Conservation (phyloP, 37 sponge, comb jelly and placozoan genomes). For the Halisarca cf. caerulea region DNA sequence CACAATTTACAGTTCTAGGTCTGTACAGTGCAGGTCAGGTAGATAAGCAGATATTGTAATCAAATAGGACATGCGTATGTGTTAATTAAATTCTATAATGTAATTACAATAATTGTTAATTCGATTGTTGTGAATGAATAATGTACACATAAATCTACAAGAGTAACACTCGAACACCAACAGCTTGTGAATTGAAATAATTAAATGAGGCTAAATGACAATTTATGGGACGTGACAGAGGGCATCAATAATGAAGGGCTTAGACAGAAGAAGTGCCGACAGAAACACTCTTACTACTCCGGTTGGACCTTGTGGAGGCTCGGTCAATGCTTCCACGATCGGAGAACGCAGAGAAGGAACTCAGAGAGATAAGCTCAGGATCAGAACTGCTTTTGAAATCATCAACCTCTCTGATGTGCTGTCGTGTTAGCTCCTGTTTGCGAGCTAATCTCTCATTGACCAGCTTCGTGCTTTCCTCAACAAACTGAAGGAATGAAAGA, state of each 20-base stretch:
- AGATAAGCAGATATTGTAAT: too few relatives aligned
- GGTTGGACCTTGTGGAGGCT: slow-evolving; percentile 7
- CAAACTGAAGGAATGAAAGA: slow-evolving; percentile 65
- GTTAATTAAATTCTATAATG: too few relatives aligned
- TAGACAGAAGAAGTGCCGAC: slow-evolving; percentile 29
- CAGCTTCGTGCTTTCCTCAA: slow-evolving; percentile 86
- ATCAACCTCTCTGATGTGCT: slow-evolving; percentile 72
- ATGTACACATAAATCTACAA: too few relatives aligned
- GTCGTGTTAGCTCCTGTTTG: slow-evolving; percentile 78
- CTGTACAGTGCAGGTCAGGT: too few relatives aligned
- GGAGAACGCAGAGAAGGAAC: slow-evolving; percentile 2
- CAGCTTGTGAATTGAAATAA: too few relatives aligned
- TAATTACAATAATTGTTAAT: too few relatives aligned
- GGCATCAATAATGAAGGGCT: neutral
- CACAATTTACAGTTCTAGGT: too few relatives aligned
- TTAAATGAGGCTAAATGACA: neutral
- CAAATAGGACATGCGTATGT: too few relatives aligned
- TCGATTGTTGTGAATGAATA: too few relatives aligned
- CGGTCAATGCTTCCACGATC: slow-evolving; percentile 20
- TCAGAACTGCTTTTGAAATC: slow-evolving; percentile 71
- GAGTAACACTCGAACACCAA: too few relatives aligned
- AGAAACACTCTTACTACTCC: slow-evolving; percentile 25
- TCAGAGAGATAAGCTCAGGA: slow-evolving; percentile 29
- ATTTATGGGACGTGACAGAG: neutral
- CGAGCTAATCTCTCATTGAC: slow-evolving; percentile 81